These are phyloP conservation scores for Eclectus roratus DNA, from an alignment of 2,113 vertebrate genomes.

Conservation along the genomic window DNA sequence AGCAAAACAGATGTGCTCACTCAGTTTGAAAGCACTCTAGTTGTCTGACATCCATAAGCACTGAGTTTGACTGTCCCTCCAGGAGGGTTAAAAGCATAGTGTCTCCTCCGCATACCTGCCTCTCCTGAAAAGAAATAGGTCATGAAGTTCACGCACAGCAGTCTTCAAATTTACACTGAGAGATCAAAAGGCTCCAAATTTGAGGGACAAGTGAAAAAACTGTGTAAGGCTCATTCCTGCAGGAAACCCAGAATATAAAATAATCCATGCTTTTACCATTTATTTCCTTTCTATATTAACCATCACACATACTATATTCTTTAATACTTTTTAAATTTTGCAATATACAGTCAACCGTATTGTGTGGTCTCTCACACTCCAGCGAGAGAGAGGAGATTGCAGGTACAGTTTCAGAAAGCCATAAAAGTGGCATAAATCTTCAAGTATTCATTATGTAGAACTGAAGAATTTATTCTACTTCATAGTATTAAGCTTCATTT, in stretches of 20 bases:
- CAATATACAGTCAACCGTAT: not conserved
- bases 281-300: not conserved
- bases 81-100: not conserved
- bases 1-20: not conserved
- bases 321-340: not conserved
- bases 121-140: not conserved
- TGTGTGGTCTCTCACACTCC: not conserved
- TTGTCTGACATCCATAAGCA: not conserved
- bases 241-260: not conserved
- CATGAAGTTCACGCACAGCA: not conserved
- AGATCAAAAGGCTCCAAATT: not conserved
- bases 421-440: not conserved
- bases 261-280: not conserved
- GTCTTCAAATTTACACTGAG: not conserved
- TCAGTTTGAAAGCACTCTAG: not conserved
- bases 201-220: not conserved
- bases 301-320: accelerated
- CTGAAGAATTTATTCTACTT: not conserved
- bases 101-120: not conserved
- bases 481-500: not conserved
- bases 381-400: not conserved
- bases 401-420: not conserved
- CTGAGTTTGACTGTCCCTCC: not conserved
- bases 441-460: not conserved
- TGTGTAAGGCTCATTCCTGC: not conserved